These are phyloP conservation scores for Panurus biarmicus DNA, from an alignment of 2,113 vertebrate species.

Conservation along the genomic window DNA sequence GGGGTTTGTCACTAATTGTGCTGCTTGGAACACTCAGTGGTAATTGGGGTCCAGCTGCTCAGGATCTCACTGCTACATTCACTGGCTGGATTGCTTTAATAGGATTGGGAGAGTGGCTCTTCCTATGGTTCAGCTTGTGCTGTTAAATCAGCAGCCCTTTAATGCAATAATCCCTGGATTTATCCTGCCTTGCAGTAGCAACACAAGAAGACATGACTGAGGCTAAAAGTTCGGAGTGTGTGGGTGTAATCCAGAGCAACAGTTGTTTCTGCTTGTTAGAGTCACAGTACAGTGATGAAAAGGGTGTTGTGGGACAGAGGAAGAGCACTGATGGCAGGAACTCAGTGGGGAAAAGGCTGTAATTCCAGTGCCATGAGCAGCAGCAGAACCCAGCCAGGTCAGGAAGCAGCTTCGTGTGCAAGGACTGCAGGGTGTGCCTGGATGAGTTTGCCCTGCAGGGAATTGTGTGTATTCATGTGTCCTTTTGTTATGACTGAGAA, in stretches of 20 bases:
- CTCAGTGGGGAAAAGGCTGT: neutral
- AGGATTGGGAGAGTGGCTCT: constrained; percentile 15
- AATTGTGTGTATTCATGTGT: neutral
- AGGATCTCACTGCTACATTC: neutral
- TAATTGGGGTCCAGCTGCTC: constrained; percentile 43
- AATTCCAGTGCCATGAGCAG: neutral
- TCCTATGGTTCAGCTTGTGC: neutral
- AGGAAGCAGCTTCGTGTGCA: neutral
- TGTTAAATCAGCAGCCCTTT: constrained; percentile 1
- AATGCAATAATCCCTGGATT: constrained; percentile 17
- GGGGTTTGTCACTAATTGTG: neutral
- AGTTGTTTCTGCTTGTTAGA: neutral
- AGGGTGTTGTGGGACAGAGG: neutral
- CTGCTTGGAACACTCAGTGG: neutral
- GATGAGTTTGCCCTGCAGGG: neutral
- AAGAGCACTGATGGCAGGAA: neutral
- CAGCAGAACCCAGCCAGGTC: neutral
- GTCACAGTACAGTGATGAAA: neutral
- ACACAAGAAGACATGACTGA: neutral
- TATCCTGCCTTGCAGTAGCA: neutral
- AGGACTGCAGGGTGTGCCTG: neutral
- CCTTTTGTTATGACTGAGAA: neutral
- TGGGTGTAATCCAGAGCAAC: neutral
- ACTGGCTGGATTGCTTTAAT: constrained; percentile 18
- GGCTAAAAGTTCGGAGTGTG: neutral